These are phyloP conservation scores for Dreissena polymorpha DNA, from an alignment of 1,140 invertebrate genomes.

Conservation along the genomic window DNA sequence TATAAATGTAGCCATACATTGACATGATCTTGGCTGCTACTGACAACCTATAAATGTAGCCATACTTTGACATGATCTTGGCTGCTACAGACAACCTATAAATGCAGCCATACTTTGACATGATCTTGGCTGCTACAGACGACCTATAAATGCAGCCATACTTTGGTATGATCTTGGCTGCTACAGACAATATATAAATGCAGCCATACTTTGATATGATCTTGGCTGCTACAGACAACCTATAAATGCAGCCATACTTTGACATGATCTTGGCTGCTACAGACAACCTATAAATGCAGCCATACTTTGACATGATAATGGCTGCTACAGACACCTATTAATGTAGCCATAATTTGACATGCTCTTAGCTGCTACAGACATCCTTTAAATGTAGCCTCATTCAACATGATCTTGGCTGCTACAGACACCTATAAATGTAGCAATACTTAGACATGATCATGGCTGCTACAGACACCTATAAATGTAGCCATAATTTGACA, in stretches of 20 bases:
- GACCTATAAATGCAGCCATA: conserved; percentile 96
- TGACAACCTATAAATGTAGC: conserved; percentile 88
- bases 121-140: conserved; percentile 86
- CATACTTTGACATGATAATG: conserved; percentile 98
- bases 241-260: conserved; percentile 99
- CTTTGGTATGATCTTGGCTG: conserved; percentile 95
- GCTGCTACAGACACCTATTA: conserved; percentile 79
- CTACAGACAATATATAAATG: conserved; percentile 82
- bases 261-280: conserved; percentile 92
- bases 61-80: conserved; percentile 98
- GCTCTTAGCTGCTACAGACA: conserved; percentile 84
- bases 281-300: conserved; percentile 88
- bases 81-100: conserved; percentile 79
- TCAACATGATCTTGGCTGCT: conserved; percentile 94
- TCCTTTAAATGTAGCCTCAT: conserved; percentile 97
- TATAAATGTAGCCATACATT: conserved; percentile 99
- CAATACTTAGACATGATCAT: conserved; percentile 99
- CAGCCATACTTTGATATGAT: conserved; percentile 99
- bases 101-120: conserved; percentile 99
- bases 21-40: conserved; percentile 92
- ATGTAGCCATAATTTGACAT: conserved; percentile 99
- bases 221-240: conserved; percentile 80
- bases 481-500: conserved; percentile 99
- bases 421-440: conserved; percentile 86
- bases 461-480: conserved; percentile 79